Evolutionary conservation across 2,113 vertebrate species (phyloP).

Genomic region (Peromyscus californicus): DNA sequence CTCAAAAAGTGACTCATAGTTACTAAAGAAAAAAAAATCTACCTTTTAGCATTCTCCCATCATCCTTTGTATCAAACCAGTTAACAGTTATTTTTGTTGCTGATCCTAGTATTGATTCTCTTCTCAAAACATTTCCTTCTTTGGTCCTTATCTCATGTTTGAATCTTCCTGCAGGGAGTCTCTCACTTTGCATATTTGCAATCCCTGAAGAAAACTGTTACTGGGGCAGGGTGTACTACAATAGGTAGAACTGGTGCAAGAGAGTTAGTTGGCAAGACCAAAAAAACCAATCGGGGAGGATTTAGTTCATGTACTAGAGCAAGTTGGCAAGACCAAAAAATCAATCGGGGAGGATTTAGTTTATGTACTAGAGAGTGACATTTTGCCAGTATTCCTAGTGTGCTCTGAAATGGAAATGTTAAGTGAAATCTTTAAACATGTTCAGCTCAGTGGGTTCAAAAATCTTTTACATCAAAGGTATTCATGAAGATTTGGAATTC

Average conservation of each 20-base stretch:
- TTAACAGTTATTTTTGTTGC: not conserved
- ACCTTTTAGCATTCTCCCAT: not conserved
- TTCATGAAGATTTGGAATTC: constrained; percentile 73
- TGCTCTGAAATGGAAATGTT: constrained; percentile 54
- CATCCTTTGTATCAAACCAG: not conserved
- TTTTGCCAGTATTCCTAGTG: constrained; percentile 8
- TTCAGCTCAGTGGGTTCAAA: constrained; percentile 71
- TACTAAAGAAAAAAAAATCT: not conserved
- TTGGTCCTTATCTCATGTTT: not conserved
- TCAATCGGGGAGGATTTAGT: not conserved
- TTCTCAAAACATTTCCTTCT: not conserved
- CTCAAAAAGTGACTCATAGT: not conserved
- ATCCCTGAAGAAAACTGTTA: not conserved
- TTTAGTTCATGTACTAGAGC: no score
- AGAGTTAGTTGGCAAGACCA: not conserved
- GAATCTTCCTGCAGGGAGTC: not conserved
- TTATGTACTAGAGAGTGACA: not conserved
- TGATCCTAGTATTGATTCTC: not conserved
- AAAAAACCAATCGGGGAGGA: not conserved
- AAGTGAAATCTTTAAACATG: constrained; percentile 64
- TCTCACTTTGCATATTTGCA: not conserved
- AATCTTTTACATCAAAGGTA: constrained; percentile 74
- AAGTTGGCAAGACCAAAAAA: not conserved
- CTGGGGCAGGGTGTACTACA: accelerated
- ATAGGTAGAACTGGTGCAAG: not conserved